Base-by-base conservation (phyloP, 2,797 vertebrate genomes). In the Monodelphis domestica region DNA sequence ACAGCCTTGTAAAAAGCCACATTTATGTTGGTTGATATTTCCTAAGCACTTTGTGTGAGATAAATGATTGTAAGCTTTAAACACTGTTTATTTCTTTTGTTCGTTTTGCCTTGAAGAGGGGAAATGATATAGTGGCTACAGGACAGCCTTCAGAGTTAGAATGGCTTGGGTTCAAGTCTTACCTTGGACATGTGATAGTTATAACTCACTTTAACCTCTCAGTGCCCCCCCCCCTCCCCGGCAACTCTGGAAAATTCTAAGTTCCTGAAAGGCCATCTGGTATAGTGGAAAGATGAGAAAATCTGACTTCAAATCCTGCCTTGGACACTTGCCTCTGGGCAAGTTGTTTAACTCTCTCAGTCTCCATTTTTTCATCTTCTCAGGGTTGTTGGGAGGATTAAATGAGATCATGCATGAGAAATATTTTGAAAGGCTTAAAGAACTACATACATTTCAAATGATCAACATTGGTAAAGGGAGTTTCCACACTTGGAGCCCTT, bases 21-120 rank as follows among this genome's bases (percentile, higher is more conserved):
- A 0, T 45, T 88, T 45, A 0, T 11, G n/a, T 12, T 93, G 59
- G 88, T 56, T 12, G 28, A 12, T 54, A n/a, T 93, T 91, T 89
- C 63, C 93, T 88, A 90, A 96, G 55, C 89, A 89, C 5, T 33
- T 78, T 59, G 87, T 24, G 91, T 88, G 87, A 94, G 89, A 70
- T 89, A 50, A 1, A 1, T 56, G 53, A 88, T 87, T 50, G 38
- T 45, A 93, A 93, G 87, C 29, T 88, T 5, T 4, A 89, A 89
- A 78, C 45, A 88, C 93, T 91, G 0, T 88, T 87, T 84, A 24
- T 52, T 51, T 89, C 90, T 93, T 88, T 59, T 33, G 26, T 70
- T 63, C 7, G 15, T 70, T 70, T 70, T 70, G 5, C n/a, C 38
- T 70, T 70, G 38, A 70, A 70, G 57, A 59, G 57, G 30, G 30